phyloP scores from a whole-genome alignment of 2,888 invertebrate genomes.

The Cataglyphis cursor region DNA sequence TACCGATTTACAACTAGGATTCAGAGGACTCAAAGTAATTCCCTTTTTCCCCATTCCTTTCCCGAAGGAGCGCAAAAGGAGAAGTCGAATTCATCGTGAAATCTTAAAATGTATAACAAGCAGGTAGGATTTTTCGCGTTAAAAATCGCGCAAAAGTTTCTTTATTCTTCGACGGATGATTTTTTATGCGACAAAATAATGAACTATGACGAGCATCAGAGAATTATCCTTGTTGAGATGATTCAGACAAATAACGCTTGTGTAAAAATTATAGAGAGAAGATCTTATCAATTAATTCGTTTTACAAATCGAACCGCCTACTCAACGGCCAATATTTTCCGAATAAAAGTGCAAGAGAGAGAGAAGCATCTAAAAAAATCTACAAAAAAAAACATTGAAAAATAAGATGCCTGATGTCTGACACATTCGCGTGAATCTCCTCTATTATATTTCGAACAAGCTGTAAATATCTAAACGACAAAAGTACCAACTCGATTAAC shows the following conservation, averaged over 20 bases:
- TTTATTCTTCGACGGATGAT: conserved; percentile 9
- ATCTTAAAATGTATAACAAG: conserved; percentile 35
- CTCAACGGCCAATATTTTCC: background rate
- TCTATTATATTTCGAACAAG: conserved; percentile 30
- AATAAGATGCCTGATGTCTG: background rate
- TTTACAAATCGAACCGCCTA: background rate
- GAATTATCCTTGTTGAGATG: background rate
- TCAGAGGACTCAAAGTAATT: conserved; percentile 39
- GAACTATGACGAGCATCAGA: conserved; percentile 4
- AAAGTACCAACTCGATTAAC: conserved; percentile 70
- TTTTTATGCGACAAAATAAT: background rate
- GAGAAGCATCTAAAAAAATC: background rate
- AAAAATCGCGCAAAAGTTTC: conserved; percentile 20
- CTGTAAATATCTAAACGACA: conserved; percentile 60
- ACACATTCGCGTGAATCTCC: background rate
- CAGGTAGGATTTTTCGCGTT: background rate
- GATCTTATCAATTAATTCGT: conserved; percentile 8
- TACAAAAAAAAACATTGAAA: background rate
- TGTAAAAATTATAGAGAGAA: conserved; percentile 8
- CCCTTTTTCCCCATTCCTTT: background rate
- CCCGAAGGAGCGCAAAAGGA: background rate
- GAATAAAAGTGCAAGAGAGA: conserved; percentile 2
- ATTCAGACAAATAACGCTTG: conserved; percentile 4
- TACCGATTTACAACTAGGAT: conserved; percentile 46
- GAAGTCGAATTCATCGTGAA: conserved; percentile 15